These are phyloP conservation scores for Druon quercuslanigerum DNA, from an alignment of 1,140 invertebrate genomes.

Conservation along the genomic window DNA sequence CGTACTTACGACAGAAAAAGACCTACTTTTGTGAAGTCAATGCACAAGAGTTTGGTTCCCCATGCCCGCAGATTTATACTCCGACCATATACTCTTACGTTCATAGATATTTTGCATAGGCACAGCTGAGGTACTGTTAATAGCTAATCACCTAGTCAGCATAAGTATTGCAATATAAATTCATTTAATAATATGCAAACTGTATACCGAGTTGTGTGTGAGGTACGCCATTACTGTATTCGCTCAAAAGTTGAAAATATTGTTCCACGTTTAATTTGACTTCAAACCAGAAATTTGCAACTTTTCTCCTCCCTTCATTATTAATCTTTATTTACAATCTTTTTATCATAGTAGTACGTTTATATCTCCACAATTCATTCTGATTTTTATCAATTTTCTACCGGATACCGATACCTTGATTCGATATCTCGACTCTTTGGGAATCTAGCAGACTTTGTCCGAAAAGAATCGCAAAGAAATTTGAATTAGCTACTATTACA, in stretches of 20 bases:
- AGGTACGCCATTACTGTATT: not conserved
- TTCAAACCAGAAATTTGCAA: not conserved
- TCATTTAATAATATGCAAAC: too few relatives aligned
- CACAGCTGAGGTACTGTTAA: too few relatives aligned
- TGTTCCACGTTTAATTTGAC: not conserved
- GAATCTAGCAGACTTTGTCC: constrained; percentile 2
- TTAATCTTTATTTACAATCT: constrained; percentile 26
- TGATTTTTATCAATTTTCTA: constrained; percentile 19
- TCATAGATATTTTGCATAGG: too few relatives aligned
- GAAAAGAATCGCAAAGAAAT: not conserved
- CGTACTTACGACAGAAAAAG: too few relatives aligned
- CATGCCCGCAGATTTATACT: too few relatives aligned
- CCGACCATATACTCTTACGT: too few relatives aligned
- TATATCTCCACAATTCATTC: constrained; percentile 6
- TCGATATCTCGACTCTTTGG: not conserved
- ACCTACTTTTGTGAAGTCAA: too few relatives aligned
- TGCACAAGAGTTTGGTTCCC: too few relatives aligned
- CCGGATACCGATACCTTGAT: not conserved
- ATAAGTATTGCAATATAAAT: too few relatives aligned
- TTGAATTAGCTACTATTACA: not conserved
- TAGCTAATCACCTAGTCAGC: too few relatives aligned
- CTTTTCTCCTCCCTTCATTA: constrained; percentile 2
- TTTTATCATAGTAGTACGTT: constrained; percentile 2
- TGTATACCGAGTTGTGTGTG: not conserved
- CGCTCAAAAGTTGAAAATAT: not conserved